These are phyloP conservation scores for Osedax frankpressi DNA, from an alignment of 2,888 invertebrate genomes.

Conservation along the genomic window DNA sequence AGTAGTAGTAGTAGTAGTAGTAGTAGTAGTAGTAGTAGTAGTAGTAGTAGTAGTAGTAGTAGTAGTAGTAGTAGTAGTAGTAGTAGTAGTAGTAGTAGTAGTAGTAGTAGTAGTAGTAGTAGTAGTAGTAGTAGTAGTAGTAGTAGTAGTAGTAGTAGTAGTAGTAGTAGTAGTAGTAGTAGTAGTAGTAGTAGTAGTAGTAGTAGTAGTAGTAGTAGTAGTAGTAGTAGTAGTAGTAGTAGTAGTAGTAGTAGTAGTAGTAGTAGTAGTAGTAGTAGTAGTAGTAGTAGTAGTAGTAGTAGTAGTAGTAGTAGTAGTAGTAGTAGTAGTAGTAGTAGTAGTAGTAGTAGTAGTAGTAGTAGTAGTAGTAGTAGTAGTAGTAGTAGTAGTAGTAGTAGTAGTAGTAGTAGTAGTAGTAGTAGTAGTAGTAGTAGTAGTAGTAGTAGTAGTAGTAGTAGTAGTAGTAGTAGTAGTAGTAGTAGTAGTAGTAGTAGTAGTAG, in stretches of 20 bases:
- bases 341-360: slow-evolving; percentile 8
- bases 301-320: not conserved
- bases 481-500: not conserved
- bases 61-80: not conserved
- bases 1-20: slow-evolving; percentile 4
- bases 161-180: slow-evolving; percentile 5
- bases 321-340: not conserved
- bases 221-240: slow-evolving; percentile 3
- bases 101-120: not conserved
- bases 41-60: slow-evolving; percentile 5
- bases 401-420: slow-evolving; percentile 11
- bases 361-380: slow-evolving; percentile 1
- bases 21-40: slow-evolving; percentile 1
- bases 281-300: slow-evolving; percentile 14
- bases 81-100: not conserved
- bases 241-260: slow-evolving; percentile 6
- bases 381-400: slow-evolving; percentile 3
- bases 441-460: slow-evolving; percentile 12
- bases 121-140: slow-evolving; percentile 1
- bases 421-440: slow-evolving; percentile 13
- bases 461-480: not conserved
- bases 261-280: not conserved
- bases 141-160: slow-evolving; percentile 3
- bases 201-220: slow-evolving; percentile 4
- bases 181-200: slow-evolving; percentile 1